Base-by-base conservation (phyloP, 92 coral and sea anemone genomes). In the Actinostola sp. region DNA sequence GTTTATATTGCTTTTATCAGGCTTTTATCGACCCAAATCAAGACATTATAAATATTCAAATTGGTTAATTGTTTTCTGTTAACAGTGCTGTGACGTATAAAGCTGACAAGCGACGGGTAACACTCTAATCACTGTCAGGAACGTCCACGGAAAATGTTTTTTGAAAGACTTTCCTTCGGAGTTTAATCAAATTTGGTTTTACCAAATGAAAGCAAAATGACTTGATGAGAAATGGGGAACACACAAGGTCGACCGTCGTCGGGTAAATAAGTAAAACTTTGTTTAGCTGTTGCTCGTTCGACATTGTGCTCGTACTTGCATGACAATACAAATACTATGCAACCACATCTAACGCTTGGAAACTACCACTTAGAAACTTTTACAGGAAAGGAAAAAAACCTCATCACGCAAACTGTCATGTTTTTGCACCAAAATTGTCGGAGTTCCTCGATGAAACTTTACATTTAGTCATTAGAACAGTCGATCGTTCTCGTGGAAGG, bases 221-320 rank as follows among this genome's bases (percentile, higher is more conserved):
- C 15, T 43, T 17, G 10, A 17, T 28, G 31, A 39, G 49, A 44
- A 42, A 86, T 86, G 92, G 91, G 92, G 11, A 82, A 81, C 63
- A 36, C 84, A 14, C 92, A 86, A 61, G 84, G 80, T 53, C 70
- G 73, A 66, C 67, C 83, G 34, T 63, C 76, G 44, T 73, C 78
- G 70, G 92, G 92, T 86, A 61, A n/a, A n/a, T n/a, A n/a, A 81
- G 83, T 36, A 17, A 2, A 23, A n/a, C 30, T 33, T 31, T 27
- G 17, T 11, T 31, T 30, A 19, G 26, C 12, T 68, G 19, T 8
- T n/a, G n/a, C n/a, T 31, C n/a, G 72, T 45, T 41, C 48, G 60
- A 7, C 60, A 48, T 53, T 21, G 53, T 39, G 19, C 26, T 19
- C 29, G 34, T 16, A 13, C 76, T 54, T 67, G 75, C 83, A 77